A percentile compares a stretch with the other conserved stretches of the same genome.
These are phyloP conservation scores for Chelmon rostratus DNA, from an alignment of 2,797 vertebrate species.

Conservation along the genomic window DNA sequence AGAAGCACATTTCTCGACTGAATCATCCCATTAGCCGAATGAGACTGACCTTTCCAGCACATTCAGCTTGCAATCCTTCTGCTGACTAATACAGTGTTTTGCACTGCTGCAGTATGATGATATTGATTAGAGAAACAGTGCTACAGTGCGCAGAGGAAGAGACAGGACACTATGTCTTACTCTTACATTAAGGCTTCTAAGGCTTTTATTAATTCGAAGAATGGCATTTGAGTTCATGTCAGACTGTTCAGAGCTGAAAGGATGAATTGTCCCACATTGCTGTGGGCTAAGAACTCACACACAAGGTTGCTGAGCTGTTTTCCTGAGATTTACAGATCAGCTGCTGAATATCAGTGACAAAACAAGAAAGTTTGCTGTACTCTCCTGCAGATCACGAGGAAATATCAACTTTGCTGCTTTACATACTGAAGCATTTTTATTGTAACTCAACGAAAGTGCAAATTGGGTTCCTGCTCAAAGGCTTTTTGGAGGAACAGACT, in stretches of 20 bases:
- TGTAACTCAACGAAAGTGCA: background rate
- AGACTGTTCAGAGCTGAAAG: constrained; percentile 42
- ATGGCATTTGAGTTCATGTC: constrained; percentile 60
- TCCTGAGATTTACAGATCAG: constrained; percentile 12
- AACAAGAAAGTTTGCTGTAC: constrained; percentile 18
- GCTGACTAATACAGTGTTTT: constrained; percentile 77
- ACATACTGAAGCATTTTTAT: background rate
- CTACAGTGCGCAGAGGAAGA: constrained; percentile 52
- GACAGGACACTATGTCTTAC: constrained; percentile 41
- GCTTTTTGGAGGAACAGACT: background rate
- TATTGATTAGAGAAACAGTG: constrained; percentile 75
- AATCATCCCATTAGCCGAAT: constrained; percentile 70
- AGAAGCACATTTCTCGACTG: constrained; percentile 60
- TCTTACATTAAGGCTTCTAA: constrained; percentile 9
- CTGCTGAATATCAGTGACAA: constrained; percentile 10
- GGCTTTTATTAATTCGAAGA: constrained; percentile 51
- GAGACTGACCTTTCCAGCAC: constrained; percentile 72
- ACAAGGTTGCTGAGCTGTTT: constrained; percentile 28
- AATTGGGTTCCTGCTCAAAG: background rate
- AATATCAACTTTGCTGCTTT: background rate
- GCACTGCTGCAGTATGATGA: constrained; percentile 68
- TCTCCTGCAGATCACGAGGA: background rate
- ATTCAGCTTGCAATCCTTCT: constrained; percentile 68
- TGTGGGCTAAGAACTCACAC: constrained; percentile 25
- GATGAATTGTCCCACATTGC: constrained; percentile 47